phyloP scores from a whole-genome alignment of 1,140 invertebrate species.

The Halyomorpha halys region DNA sequence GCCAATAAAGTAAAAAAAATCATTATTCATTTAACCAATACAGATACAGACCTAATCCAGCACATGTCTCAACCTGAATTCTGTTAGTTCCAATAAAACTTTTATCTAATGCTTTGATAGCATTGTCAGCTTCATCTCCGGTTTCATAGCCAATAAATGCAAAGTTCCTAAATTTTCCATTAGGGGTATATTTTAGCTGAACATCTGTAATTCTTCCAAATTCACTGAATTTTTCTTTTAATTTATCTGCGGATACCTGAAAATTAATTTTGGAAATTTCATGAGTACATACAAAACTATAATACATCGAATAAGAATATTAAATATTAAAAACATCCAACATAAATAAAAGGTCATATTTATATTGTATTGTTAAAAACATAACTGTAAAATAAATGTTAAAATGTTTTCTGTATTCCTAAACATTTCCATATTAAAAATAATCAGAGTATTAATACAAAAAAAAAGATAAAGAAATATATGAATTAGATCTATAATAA shows the following conservation, averaged over 20 bases:
- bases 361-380: too few species aligned
- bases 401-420: too few species aligned
- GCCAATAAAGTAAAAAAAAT: too few species aligned
- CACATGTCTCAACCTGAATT: slow-evolving; percentile 69
- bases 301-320: too few species aligned
- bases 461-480: too few species aligned
- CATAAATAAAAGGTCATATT: too few species aligned
- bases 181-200: slow-evolving; percentile 79
- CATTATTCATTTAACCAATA: not conserved
- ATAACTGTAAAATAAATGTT: too few species aligned
- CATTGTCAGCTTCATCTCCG: slow-evolving; percentile 63
- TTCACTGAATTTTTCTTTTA: slow-evolving; percentile 62
- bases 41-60: slow-evolving; percentile 46
- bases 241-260: slow-evolving; percentile 65
- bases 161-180: slow-evolving; percentile 85
- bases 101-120: slow-evolving; percentile 69
- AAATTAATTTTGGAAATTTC: not conserved
- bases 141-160: slow-evolving; percentile 81
- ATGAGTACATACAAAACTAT: not conserved
- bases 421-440: too few species aligned
- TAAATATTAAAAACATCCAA: too few species aligned
- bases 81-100: slow-evolving; percentile 69
- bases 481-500: too few species aligned
- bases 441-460: too few species aligned
- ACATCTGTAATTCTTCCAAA: slow-evolving; percentile 84